These are phyloP conservation scores for Cryptus viduatorius DNA, from an alignment of 2,888 invertebrate species.

Conservation along the genomic window DNA sequence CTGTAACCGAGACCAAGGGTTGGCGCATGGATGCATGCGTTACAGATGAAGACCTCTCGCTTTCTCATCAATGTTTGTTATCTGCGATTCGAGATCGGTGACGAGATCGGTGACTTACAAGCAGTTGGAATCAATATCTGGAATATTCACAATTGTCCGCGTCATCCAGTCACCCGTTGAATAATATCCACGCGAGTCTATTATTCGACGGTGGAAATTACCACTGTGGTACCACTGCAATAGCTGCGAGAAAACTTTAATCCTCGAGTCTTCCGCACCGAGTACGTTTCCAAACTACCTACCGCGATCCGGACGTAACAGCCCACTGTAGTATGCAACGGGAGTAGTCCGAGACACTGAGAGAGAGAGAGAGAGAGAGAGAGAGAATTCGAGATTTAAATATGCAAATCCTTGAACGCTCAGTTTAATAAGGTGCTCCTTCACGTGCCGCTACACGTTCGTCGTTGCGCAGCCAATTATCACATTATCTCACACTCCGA, in stretches of 20 bases:
- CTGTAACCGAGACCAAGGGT: constrained; percentile 50
- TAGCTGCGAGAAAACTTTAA: constrained; percentile 26
- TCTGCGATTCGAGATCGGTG: constrained; percentile 1
- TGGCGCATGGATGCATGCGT: constrained; percentile 30
- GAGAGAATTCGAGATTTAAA: constrained; percentile 73
- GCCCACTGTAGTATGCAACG: constrained; percentile 32
- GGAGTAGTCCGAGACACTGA: constrained; percentile 11
- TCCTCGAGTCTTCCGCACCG: constrained; percentile 27
- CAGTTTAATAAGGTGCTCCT: constrained; percentile 75
- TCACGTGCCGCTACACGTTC: constrained; percentile 66
- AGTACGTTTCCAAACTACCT: constrained; percentile 49
- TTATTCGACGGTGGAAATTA: background rate
- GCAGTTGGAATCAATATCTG: background rate
- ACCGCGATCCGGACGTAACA: constrained; percentile 29
- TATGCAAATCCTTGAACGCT: constrained; percentile 74
- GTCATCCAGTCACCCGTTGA: constrained; percentile 7
- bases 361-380: constrained; percentile 41
- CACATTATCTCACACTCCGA: constrained; percentile 65
- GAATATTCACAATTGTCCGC: background rate
- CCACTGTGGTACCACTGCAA: background rate
- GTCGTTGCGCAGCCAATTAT: constrained; percentile 71
- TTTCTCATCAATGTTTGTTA: constrained; percentile 22
- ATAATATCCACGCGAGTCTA: background rate
- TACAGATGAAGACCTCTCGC: constrained; percentile 65
- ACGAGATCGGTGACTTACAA: constrained; percentile 10